Percentiles rank a stretch among this genome's conserved stretches.
These are phyloP conservation scores for Phocoena phocoena DNA, from an alignment of 2,113 vertebrate species.

Conservation along the genomic window DNA sequence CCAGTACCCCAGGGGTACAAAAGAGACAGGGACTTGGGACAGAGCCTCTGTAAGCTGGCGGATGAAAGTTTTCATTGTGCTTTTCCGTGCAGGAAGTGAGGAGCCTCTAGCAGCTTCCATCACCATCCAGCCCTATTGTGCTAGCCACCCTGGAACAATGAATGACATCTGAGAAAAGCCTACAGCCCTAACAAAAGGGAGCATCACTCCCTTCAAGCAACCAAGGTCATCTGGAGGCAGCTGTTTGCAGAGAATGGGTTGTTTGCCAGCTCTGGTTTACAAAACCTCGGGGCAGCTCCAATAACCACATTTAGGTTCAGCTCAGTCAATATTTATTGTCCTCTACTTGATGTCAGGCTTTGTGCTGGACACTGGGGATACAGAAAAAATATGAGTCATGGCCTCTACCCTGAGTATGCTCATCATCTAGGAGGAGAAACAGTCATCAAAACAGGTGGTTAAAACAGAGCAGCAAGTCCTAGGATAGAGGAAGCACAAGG, in stretches of 20 bases:
- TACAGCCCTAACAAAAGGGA: neutral
- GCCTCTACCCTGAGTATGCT: neutral
- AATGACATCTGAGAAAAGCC: neutral
- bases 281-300: neutral
- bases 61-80: neutral
- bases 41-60: neutral
- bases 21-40: neutral
- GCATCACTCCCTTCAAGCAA: neutral
- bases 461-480: neutral
- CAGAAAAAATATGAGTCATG: neutral
- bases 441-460: neutral
- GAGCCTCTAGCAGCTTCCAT: neutral
- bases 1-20: neutral
- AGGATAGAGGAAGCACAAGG: neutral
- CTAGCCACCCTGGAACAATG: neutral
- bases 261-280: slow-evolving; percentile 30
- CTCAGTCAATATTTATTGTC: slow-evolving; percentile 48
- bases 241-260: neutral
- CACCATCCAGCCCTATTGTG: neutral
- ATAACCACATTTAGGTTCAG: slow-evolving; percentile 29
- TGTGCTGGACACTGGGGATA: neutral
- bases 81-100: neutral
- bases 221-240: neutral
- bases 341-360: neutral
- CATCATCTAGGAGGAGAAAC: neutral